A percentile compares a stretch with the other conserved stretches of the same genome.
phyloP scores from a whole-genome alignment of 2,797 vertebrate genomes.

The Nothura maculosa region DNA sequence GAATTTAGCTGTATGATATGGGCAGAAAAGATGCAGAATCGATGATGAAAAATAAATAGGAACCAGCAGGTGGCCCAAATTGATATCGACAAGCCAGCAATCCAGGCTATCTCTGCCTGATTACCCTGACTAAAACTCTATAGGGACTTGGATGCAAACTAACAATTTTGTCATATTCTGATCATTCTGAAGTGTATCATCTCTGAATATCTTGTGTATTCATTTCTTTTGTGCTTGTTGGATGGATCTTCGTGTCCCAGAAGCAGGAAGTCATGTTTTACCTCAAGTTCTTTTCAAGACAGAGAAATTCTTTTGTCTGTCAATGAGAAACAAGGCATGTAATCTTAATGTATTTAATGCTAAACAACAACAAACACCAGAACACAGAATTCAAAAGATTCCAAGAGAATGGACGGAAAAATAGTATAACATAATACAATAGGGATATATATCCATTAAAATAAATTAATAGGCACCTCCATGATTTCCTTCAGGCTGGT shows the following conservation, averaged over 20 bases:
- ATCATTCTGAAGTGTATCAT: conserved; percentile 40
- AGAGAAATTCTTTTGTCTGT: conserved; percentile 7
- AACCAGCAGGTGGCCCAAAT: conserved; percentile 46
- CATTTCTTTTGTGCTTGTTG: conserved; percentile 19
- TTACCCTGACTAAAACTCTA: conserved; percentile 13
- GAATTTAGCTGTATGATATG: conserved; percentile 52
- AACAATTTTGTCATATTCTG: conserved; percentile 31
- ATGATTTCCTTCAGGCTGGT: conserved; percentile 37
- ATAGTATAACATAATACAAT: background rate
- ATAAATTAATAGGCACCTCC: background rate
- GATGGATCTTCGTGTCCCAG: conserved; percentile 18
- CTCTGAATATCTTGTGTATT: conserved; percentile 16
- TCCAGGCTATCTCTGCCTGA: conserved; percentile 27
- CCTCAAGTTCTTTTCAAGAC: conserved; percentile 25
- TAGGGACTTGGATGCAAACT: conserved; percentile 15
- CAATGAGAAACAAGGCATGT: background rate
- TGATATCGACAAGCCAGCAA: conserved; percentile 66
- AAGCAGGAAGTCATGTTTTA: conserved; percentile 58
- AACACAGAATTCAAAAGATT: background rate
- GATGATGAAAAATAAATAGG: conserved; percentile 74
- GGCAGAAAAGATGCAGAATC: conserved; percentile 68
- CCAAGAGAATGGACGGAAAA: background rate
- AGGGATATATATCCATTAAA: background rate
- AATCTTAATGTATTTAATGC: conserved; percentile 4
- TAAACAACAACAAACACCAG: background rate